phyloP scores from a whole-genome alignment of 2,888 invertebrate species.

The Pyrocoelia pectoralis region DNA sequence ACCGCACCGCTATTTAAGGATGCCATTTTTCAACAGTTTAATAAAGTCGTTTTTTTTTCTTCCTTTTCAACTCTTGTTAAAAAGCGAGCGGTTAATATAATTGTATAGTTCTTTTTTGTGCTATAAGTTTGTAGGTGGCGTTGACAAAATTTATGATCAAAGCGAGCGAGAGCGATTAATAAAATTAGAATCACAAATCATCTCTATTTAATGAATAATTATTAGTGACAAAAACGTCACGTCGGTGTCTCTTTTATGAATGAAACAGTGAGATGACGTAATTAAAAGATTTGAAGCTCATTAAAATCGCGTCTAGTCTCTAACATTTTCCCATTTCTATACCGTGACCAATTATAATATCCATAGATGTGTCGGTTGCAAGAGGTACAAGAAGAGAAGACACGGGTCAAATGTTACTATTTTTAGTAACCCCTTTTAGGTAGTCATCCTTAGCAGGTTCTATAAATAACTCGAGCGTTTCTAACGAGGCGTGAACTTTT shows the following conservation, averaged over 20 bases:
- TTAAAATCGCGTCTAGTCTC: not conserved
- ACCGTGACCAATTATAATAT: not conserved
- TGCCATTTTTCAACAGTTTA: conserved; percentile 1
- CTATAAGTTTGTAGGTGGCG: not conserved
- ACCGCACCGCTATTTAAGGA: conserved; percentile 1
- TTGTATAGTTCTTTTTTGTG: not conserved
- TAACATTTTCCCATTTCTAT: not conserved
- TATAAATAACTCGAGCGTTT: not conserved
- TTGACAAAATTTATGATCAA: conserved; percentile 1
- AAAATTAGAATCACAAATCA: too few species aligned
- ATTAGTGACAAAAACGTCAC: not conserved
- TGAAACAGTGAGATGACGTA: too few species aligned
- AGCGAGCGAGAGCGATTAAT: not conserved
- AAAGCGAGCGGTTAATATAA: not conserved
- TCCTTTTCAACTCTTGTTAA: not conserved
- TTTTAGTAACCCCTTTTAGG: too few species aligned
- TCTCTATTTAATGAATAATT: not conserved
- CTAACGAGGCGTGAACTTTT: not conserved
- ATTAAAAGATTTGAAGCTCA: not conserved
- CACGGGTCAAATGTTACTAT: not conserved
- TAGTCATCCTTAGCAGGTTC: not conserved
- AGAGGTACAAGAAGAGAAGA: not conserved
- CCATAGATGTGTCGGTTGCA: not conserved
- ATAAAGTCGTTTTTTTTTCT: not conserved
- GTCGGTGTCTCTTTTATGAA: too few species aligned